Evolutionary conservation across 2,888 invertebrate species (phyloP).

Genomic region (Cordylochernes scorpioides): DNA sequence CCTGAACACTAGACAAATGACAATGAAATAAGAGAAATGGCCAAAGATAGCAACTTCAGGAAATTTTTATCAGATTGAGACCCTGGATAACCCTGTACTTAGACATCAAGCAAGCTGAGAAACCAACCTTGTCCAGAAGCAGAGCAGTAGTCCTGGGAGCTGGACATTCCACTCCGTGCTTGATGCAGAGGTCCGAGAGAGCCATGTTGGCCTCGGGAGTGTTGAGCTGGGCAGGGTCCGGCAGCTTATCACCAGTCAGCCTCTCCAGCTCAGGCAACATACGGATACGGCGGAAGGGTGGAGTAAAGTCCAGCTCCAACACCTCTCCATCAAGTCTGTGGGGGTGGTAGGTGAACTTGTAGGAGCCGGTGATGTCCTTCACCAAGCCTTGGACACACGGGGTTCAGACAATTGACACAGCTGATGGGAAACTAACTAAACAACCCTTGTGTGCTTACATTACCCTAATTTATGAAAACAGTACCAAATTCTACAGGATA

Average conservation of each 20-base stretch:
- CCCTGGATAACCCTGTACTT: too few species aligned
- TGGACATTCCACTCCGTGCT: constrained; percentile 73
- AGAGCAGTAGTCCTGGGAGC: constrained; percentile 73
- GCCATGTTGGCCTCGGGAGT: constrained; percentile 37
- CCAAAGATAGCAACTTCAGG: too few species aligned
- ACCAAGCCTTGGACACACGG: too few species aligned
- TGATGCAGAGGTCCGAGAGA: constrained; percentile 49
- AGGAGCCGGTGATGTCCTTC: constrained; percentile 58
- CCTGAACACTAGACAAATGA: too few species aligned
- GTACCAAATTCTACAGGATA: too few species aligned
- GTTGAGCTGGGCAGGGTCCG: constrained; percentile 16
- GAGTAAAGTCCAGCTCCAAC: constrained; percentile 80
- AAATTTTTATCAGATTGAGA: too few species aligned
- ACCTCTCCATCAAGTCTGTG: constrained; percentile 52
- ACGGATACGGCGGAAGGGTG: constrained; percentile 69
- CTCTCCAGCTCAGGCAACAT: constrained; percentile 79
- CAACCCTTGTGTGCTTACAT: too few species aligned
- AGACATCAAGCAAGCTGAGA: too few species aligned
- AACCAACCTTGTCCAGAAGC: constrained; percentile 58
- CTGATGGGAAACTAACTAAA: too few species aligned
- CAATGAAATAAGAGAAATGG: too few species aligned
- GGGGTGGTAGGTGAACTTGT: constrained; percentile 74
- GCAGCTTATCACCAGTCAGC: constrained; percentile 29
- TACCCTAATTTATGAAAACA: too few species aligned
- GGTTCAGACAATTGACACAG: too few species aligned